Base-by-base conservation (phyloP, 1,140 invertebrate genomes). In the Schlechtendalia chinensis region DNA sequence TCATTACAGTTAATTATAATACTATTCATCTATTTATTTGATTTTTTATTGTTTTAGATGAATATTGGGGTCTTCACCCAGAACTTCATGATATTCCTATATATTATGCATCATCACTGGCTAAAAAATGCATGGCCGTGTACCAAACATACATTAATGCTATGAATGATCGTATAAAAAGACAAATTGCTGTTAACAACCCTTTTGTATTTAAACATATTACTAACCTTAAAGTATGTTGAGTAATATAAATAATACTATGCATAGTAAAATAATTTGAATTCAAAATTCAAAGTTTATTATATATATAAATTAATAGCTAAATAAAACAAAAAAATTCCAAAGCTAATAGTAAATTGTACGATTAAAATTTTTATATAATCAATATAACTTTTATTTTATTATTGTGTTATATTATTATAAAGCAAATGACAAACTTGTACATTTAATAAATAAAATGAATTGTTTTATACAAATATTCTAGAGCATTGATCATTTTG, bases 61-160 rank as follows among this genome's bases (percentile, higher is more conserved):
- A 99, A 86, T 99, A 96, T 87, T 99, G 98, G 98, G 91, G 93
- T 63, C 91, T 94, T 67, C 98, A 99, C 89, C 97, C 97, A 0
- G 98, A 99, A 88, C 87, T 99, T 2, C 97, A 99, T 83, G 96
- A 99, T 86, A 96, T 99, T 83, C 98, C 98, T 0, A 99, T 99
- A 83, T 99, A 99, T 88, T 99, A 99, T 88, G 98, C 98, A 0
- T 98, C 97, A 1, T 98, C 97, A 0, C 87, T 99, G 56, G 98
- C 98, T 4, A 99, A 99, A 86, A 99, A 99, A 85, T 99, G 98
- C 85, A 99, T 99, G 97, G 94, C 96, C 81, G 98, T 99, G 0
- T 99, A 99, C 88, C 98, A 99, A 86, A 99, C 98, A 0, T 99
- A 98, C 85, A 93, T 99, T 0, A 98, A 98, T 87, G 97, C 97